Conservation (phyloP, 2,888 invertebrate genomes). For the Mystacides longicornis region DNA sequence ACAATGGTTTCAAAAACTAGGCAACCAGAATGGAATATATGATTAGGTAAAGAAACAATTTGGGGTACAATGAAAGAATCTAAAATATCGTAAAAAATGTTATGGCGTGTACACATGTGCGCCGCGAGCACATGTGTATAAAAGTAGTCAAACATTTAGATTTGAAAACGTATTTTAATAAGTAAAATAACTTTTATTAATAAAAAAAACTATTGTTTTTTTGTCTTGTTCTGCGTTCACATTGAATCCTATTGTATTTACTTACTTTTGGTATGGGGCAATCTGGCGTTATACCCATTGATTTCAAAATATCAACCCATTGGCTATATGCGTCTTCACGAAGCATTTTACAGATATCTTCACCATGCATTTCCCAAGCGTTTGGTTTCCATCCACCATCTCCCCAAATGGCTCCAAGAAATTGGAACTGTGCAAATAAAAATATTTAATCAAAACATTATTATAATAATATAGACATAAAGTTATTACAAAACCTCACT, state of each 20-base stretch:
- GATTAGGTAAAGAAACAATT: too few species aligned
- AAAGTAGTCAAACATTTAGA: not conserved
- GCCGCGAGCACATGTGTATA: not conserved
- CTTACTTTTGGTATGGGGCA: not conserved
- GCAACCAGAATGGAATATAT: too few species aligned
- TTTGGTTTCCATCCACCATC: constrained; percentile 22
- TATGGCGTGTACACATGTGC: too few species aligned
- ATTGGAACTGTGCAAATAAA: constrained; percentile 6
- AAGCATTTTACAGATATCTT: not conserved
- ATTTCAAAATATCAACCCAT: not conserved
- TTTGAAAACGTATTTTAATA: not conserved
- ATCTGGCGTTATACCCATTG: not conserved
- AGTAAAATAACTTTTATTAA: not conserved
- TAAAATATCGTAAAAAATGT: too few species aligned
- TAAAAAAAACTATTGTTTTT: too few species aligned
- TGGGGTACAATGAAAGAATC: too few species aligned
- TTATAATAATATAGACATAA: too few species aligned
- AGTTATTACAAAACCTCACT: too few species aligned
- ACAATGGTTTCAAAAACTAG: too few species aligned
- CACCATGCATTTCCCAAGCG: not conserved
- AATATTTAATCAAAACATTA: too few species aligned
- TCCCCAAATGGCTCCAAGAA: constrained; percentile 14
- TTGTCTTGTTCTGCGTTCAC: too few species aligned
- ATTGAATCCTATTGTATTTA: too few species aligned
- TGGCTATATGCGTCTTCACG: not conserved